Conservation (phyloP, 2,888 invertebrate genomes). For the Trichacis sp. region DNA sequence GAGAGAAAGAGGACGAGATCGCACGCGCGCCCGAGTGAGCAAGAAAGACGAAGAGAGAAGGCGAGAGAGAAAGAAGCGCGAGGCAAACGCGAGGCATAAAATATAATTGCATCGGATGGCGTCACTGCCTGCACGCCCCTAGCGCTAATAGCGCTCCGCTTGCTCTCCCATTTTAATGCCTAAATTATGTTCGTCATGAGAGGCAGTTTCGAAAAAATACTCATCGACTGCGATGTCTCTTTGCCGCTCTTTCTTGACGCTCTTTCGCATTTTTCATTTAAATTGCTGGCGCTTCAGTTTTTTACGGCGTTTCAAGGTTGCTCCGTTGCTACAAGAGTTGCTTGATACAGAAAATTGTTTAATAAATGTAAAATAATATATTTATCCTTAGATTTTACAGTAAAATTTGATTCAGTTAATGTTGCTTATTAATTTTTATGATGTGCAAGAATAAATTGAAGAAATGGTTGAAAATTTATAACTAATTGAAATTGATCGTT, state of each 20-base stretch:
- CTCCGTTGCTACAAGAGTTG: too few relatives aligned
- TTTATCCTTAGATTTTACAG: too few relatives aligned
- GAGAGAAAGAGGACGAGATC: constrained; percentile 24
- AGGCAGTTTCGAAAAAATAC: constrained; percentile 47
- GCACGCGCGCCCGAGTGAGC: constrained; percentile 36
- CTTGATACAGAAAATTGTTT: too few relatives aligned
- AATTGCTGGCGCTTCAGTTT: not conserved
- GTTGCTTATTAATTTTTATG: too few relatives aligned
- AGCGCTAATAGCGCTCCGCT: constrained; percentile 61
- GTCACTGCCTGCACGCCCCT: constrained; percentile 61
- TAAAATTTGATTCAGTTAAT: too few relatives aligned
- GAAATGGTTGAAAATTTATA: too few relatives aligned
- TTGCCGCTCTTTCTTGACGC: constrained; percentile 18
- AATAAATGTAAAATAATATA: too few relatives aligned
- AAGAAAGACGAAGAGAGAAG: constrained; percentile 2
- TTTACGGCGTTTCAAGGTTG: too few relatives aligned
- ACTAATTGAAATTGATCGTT: too few relatives aligned
- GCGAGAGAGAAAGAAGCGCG: constrained; percentile 28
- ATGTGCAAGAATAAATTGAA: too few relatives aligned
- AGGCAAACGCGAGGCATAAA: constrained; percentile 64
- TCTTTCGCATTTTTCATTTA: constrained; percentile 24
- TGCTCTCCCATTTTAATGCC: constrained; percentile 66
- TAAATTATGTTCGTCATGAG: constrained; percentile 66
- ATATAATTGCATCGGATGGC: constrained; percentile 68
- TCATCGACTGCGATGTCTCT: constrained; percentile 31